Base-by-base conservation (phyloP, 1,140 invertebrate genomes). In the Hypsibius dujardini region DNA sequence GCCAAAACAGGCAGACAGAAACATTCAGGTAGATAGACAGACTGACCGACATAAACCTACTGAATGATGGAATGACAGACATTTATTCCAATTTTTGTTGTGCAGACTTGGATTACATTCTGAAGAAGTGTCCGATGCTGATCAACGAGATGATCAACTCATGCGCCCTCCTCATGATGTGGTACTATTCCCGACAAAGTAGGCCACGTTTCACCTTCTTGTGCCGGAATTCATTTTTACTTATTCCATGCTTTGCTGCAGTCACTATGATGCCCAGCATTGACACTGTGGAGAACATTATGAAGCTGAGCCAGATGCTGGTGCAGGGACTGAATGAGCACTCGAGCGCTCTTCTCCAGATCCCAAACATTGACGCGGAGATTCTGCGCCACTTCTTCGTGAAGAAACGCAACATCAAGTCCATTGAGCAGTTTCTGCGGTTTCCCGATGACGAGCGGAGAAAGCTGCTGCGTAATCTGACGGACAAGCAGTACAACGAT, bases 61-160 rank as follows among this genome's bases (percentile, higher is more conserved):
- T n/a, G n/a, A n/a, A n/a, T n/a, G n/a, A n/a, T n/a, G n/a, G n/a
- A n/a, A n/a, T n/a, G n/a, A n/a, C n/a, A n/a, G n/a, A n/a, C n/a
- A n/a, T 69, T 71, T 46, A 15, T 46, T 47, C 46, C 46, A 67
- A 72, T 60, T 40, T 60, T n/a, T 70, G 46, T 62, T 74, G 47
- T 75, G 69, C 76, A 81, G 83, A 83, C 75, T 79, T 79, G 74
- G 74, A 76, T 15, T 93, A 91, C 75, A 86, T 97, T 73, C 84
- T 96, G 50, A 90, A 87, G 75, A 93, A 95, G 79, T 90, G 89
- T 79, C 92, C 95, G 1, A 90, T 91, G 79, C 83, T 99, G n/a
- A 87, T 98, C 73, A 90, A 96, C 77, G 95, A 98, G 81, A 95
- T 98, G 90, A 88, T 98, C 67, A 90, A 89, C 75, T 92, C 92